Evolutionary conservation across 2,888 invertebrate species (phyloP), one percentile per base, ranked within the genome.

Genomic region (Andricus quercusramuli): DNA sequence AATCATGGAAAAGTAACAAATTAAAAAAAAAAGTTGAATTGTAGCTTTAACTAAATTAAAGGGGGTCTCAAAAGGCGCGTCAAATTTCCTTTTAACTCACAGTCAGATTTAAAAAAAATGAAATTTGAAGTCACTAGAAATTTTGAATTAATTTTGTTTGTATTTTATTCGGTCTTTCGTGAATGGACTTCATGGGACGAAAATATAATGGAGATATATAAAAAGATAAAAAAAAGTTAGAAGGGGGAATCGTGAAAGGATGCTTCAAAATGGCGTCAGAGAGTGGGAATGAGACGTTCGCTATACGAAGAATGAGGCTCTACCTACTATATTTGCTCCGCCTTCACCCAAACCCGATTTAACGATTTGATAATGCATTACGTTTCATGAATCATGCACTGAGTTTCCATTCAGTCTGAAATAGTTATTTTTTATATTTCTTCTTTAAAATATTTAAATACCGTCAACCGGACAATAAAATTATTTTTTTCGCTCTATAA

Each of bases 191-290:
- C 3, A 20, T 70, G 29, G 3, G 41, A n/a, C 41, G 20, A 29
- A 47, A 22, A 29, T 25, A 17, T 22, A 17, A n/a, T 44, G 83
- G 67, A 74, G 70, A 65, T 47, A 77, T 47, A 67, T 74, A 67
- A 59, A 44, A 20, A 68, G 29, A 74, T 59, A 32, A 20, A 64
- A 9, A n/a, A 32, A 66, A 8, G 47, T 20, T 41, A 76, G 20
- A 68, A 76, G 44, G 79, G 65, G 66, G 56, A 17, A 56, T 37
- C 79, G 85, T 79, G 87, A 86, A 87, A 85, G 85, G 90, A 88
- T 88, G 87, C 82, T 85, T 85, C 85, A 90, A 90, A 91, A 90
- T 90, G 90, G 90, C 90, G 90, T 85, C 82, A 80, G 77, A 79
- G 78, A 80, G 78, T 78, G 83, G 84, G 86, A 85, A 84, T 83